Evolutionary conservation across 2,888 invertebrate species (phyloP), one percentile per base, ranked within the genome.

Genomic region (Philereme vetulata): DNA sequence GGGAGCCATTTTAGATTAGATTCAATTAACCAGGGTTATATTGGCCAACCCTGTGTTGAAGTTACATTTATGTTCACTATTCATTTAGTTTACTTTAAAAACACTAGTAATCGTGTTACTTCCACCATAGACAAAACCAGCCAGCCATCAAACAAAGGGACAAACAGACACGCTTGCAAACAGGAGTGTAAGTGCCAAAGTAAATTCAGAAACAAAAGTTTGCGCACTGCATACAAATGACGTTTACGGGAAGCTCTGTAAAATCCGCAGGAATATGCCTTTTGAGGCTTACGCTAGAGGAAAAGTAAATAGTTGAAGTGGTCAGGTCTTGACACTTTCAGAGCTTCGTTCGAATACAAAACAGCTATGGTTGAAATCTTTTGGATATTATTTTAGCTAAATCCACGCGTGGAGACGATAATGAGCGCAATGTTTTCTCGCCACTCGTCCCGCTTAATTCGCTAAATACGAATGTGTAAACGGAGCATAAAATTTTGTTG

Each of bases 101-200:
- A 21, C 21, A 21, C 21, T 21, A 2, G 21, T 21, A 21, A 21
- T 56, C 51, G 38, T 56, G 46, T 10, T 48, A 34, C 59, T 61
- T 66, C 59, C 42, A 46, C 50, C 60, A 47, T 45, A 53, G 21
- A 8, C 65, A 43, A 62, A 67, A 61, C 50, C 51, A 62, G 60
- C 53, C 61, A 56, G 51, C 58, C 64, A 48, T 52, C 62, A 65
- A 72, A 70, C 68, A 70, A 61, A 69, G 65, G 64, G 63, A 66
- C 74, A 76, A 63, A 72, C 72, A 75, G 46, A 70, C 71, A 71
- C 58, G 67, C 68, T 55, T 56, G 70, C 74, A 75, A 74, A 77
- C 70, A 79, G 72, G 60, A 73, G 72, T 75, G 78, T 76, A 70
- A 77, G 78, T 75, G 78, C 72, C 63, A 78, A 72, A 74, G 70